Evolutionary conservation across 2,888 invertebrate species (phyloP).

Genomic region (Cyrtodaria siliqua): DNA sequence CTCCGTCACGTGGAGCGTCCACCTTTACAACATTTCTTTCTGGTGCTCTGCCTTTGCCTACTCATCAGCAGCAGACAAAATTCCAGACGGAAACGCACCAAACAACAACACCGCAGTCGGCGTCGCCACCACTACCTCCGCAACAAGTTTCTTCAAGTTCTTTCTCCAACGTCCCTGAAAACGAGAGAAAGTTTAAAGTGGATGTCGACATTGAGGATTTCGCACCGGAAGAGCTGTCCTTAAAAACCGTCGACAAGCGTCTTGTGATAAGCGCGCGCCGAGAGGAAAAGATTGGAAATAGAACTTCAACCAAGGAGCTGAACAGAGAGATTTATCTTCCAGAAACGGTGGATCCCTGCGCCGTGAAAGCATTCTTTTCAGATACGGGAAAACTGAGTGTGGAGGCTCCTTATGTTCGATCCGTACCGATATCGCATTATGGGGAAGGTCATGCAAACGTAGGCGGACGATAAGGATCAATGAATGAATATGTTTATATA

Average conservation of each 20-base stretch:
- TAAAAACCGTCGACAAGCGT: constrained; percentile 83
- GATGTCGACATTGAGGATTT: constrained; percentile 85
- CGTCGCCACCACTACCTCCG: constrained; percentile 28
- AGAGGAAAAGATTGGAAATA: constrained; percentile 81
- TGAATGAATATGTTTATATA: neutral
- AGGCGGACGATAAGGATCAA: constrained; percentile 37
- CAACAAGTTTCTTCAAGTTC: constrained; percentile 31
- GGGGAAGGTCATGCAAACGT: constrained; percentile 34
- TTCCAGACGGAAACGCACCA: constrained; percentile 25
- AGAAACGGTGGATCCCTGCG: constrained; percentile 83
- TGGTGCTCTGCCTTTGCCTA: constrained; percentile 49
- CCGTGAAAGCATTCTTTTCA: constrained; percentile 84
- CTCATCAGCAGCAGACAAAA: constrained; percentile 18
- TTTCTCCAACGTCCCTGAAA: constrained; percentile 72
- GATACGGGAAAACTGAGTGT: constrained; percentile 83
- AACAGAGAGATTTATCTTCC: constrained; percentile 84
- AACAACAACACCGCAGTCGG: constrained; percentile 13
- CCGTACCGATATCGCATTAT: constrained; percentile 65
- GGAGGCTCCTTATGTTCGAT: constrained; percentile 81
- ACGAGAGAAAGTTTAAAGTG: constrained; percentile 78
- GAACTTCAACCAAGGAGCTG: constrained; percentile 83
- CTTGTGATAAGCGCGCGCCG: constrained; percentile 82
- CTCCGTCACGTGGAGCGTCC: constrained; percentile 55
- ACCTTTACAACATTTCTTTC: constrained; percentile 72
- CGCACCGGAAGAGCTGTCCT: constrained; percentile 83